These are phyloP conservation scores for Oligia latruncula DNA, from an alignment of 2,888 invertebrate species.

Conservation along the genomic window DNA sequence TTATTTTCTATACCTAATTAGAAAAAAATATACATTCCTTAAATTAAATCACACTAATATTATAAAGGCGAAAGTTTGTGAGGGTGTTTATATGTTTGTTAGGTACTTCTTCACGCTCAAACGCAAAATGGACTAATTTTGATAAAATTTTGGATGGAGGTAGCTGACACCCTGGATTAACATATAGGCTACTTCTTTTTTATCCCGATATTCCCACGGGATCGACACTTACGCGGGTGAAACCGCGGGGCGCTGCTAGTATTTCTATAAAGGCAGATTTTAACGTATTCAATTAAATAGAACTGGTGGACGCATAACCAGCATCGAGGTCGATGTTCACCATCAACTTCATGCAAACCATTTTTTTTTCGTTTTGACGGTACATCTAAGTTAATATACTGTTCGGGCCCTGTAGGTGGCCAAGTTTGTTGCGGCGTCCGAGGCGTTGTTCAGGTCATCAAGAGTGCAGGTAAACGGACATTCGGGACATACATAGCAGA, in stretches of 20 bases:
- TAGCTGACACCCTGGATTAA: too few relatives aligned
- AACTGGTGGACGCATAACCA: background rate
- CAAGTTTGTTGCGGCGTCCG: background rate
- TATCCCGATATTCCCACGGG: too few relatives aligned
- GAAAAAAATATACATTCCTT: slow-evolving; percentile 1
- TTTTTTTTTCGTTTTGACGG: background rate
- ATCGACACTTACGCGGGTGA: too few relatives aligned
- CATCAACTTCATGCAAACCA: background rate
- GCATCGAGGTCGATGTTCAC: background rate
- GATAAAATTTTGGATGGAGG: too few relatives aligned
- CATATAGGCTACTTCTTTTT: too few relatives aligned
- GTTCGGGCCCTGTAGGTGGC: too few relatives aligned
- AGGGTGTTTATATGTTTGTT: too few relatives aligned
- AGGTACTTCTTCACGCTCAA: too few relatives aligned
- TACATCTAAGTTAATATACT: too few relatives aligned
- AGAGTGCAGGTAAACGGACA: background rate
- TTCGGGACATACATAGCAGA: background rate
- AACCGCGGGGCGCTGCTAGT: too few relatives aligned
- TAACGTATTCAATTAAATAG: background rate
- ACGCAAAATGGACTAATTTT: too few relatives aligned
- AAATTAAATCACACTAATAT: background rate
- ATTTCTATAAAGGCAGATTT: background rate
- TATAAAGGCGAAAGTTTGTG: too few relatives aligned
- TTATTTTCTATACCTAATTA: slow-evolving; percentile 41
- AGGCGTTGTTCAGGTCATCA: background rate